These are phyloP conservation scores for Dipodomys stephensi DNA, from an alignment of 2,113 vertebrate species.

Conservation along the genomic window DNA sequence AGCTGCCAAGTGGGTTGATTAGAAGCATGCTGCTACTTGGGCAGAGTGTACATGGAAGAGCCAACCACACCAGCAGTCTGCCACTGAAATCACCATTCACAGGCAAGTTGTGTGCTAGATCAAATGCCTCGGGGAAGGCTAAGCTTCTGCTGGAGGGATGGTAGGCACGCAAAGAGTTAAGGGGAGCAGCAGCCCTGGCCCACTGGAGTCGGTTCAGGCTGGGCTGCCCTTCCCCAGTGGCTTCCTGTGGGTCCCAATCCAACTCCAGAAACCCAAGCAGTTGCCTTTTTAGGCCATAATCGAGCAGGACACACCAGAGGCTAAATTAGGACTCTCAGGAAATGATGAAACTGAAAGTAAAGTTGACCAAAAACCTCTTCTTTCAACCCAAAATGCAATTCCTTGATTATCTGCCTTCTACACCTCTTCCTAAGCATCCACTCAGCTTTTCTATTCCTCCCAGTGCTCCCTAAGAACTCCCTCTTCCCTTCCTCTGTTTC, in stretches of 20 bases:
- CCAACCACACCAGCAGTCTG: background rate
- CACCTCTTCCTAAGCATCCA: background rate
- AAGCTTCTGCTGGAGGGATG: background rate
- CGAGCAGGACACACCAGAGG: slow-evolving; percentile 83
- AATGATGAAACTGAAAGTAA: slow-evolving; percentile 88
- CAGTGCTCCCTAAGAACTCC: background rate
- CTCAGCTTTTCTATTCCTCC: slow-evolving; percentile 13
- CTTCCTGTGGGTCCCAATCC: slow-evolving; percentile 86
- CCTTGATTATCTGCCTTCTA: slow-evolving; percentile 39
- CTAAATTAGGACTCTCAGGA: slow-evolving; percentile 88
- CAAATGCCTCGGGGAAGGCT: background rate
- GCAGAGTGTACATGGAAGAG: background rate
- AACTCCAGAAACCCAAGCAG: slow-evolving; percentile 84
- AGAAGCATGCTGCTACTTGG: fast-evolving
- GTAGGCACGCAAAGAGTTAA: slow-evolving; percentile 69
- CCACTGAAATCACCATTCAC: background rate
- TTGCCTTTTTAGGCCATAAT: slow-evolving; percentile 91
- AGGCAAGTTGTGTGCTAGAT: too few species aligned
- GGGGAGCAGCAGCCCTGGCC: slow-evolving; percentile 42
- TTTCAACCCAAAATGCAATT: slow-evolving; percentile 71
- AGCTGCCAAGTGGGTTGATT: background rate
- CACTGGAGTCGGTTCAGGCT: slow-evolving; percentile 75
- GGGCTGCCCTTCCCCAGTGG: slow-evolving; percentile 67
- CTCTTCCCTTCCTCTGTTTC: too few species aligned
- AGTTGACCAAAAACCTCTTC: slow-evolving; percentile 81